phyloP scores from a whole-genome alignment of 2,797 vertebrate species.

The Leucoraja ocellata region DNA sequence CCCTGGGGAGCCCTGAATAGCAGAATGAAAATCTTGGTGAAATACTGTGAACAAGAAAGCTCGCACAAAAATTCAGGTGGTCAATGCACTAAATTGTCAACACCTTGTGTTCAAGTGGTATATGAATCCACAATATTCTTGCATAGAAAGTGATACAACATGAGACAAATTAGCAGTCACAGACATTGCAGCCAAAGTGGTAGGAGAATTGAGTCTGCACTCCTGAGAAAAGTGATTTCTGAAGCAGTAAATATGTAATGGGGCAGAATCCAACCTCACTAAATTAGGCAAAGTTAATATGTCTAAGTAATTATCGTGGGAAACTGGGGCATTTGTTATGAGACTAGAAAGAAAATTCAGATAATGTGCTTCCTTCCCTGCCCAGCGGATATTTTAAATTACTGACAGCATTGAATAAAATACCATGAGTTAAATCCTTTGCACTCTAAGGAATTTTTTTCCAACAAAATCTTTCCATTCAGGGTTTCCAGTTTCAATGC shows the following conservation, averaged over 20 bases:
- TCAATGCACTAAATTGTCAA: not conserved
- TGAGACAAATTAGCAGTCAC: not conserved
- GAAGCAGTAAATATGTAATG: not conserved
- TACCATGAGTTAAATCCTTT: not conserved
- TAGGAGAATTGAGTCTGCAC: not conserved
- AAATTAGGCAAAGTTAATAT: not conserved
- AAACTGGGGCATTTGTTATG: not conserved
- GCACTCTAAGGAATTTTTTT: not conserved
- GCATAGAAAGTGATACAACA: not conserved
- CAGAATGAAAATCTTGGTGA: not conserved
- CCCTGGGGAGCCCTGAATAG: not conserved
- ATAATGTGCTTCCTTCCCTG: too few species aligned
- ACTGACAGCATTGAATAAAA: constrained; percentile 8
- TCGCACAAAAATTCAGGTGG: not conserved
- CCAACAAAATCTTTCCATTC: constrained; percentile 7
- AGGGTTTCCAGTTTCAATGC: not conserved
- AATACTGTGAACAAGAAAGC: not conserved
- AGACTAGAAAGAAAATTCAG: not conserved
- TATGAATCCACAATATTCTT: not conserved
- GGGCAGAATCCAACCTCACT: not conserved
- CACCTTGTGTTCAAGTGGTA: not conserved
- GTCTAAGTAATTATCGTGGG: not conserved
- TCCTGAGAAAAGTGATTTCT: not conserved
- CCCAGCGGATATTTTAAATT: not conserved
- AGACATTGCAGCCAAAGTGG: not conserved